These are phyloP conservation scores for Leptarthrus brevirostris DNA, from an alignment of 2,888 invertebrate genomes.

Conservation along the genomic window DNA sequence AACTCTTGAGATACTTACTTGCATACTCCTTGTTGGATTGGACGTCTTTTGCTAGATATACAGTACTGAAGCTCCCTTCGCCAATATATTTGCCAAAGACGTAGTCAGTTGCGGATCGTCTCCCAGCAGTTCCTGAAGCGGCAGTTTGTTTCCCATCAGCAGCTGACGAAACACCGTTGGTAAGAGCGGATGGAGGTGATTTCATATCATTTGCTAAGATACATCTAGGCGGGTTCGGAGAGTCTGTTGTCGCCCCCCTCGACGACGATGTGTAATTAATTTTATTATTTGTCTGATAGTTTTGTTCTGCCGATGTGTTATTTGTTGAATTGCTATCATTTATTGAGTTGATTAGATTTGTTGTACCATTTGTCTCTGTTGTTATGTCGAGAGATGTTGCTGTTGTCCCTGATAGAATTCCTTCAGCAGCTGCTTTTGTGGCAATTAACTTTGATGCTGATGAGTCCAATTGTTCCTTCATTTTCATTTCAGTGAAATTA, in stretches of 20 bases:
- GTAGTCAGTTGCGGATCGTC: slow-evolving; percentile 81
- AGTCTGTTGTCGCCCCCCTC: background rate
- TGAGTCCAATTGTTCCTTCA: slow-evolving; percentile 59
- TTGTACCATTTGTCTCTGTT: slow-evolving; percentile 48
- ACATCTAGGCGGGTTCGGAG: background rate
- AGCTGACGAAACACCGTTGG: background rate
- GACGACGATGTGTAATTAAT: background rate
- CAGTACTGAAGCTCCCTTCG: slow-evolving; percentile 97
- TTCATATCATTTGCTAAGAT: background rate
- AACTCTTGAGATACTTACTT: slow-evolving; percentile 75
- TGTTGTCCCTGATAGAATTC: slow-evolving; percentile 51
- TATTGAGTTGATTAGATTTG: slow-evolving; percentile 13
- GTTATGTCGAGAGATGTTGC: slow-evolving; percentile 52
- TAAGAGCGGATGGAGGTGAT: background rate
- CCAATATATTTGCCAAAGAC: slow-evolving; percentile 96
- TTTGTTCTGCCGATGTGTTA: slow-evolving; percentile 17
- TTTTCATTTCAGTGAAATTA: slow-evolving; percentile 61
- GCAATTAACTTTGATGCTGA: slow-evolving; percentile 55
- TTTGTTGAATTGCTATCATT: background rate
- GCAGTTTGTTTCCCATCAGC: background rate
- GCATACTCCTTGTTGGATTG: slow-evolving; percentile 92
- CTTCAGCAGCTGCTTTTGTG: slow-evolving; percentile 47
- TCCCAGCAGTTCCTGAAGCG: slow-evolving; percentile 48
- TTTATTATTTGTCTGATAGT: slow-evolving; percentile 33
- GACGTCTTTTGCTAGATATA: slow-evolving; percentile 92